Evolutionary conservation across 1,140 invertebrate genomes (phyloP).

Genomic region (Drosophila hydei): DNA sequence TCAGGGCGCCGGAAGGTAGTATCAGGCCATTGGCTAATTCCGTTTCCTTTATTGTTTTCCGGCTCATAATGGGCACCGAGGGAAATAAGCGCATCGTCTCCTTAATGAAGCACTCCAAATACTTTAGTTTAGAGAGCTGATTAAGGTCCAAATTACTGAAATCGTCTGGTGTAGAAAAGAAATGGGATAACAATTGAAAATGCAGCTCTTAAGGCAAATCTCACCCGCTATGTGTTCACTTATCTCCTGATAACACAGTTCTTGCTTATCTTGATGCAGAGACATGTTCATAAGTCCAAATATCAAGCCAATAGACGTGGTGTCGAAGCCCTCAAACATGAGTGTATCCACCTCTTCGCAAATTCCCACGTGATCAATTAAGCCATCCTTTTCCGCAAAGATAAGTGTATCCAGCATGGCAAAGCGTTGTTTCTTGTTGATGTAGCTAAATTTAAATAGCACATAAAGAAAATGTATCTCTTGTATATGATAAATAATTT

Average conservation of each 20-base stretch:
- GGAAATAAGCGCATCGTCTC: slow-evolving; percentile 87
- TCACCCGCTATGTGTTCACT: slow-evolving; percentile 54
- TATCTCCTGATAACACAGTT: slow-evolving; percentile 85
- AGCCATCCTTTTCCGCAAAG: slow-evolving; percentile 85
- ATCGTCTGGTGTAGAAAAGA: slow-evolving; percentile 41
- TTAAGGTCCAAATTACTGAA: slow-evolving; percentile 83
- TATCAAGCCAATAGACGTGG: slow-evolving; percentile 86
- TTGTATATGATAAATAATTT: too few species aligned
- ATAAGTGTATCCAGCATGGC: slow-evolving; percentile 93
- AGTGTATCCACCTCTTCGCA: slow-evolving; percentile 93
- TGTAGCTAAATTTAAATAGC: slow-evolving; percentile 34
- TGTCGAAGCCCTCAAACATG: slow-evolving; percentile 92
- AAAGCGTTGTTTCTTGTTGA: slow-evolving; percentile 85
- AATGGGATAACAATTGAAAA: too few species aligned
- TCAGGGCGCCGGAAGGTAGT: slow-evolving; percentile 84
- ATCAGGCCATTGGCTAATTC: slow-evolving; percentile 74
- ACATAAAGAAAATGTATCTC: too few species aligned
- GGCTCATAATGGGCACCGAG: slow-evolving; percentile 87
- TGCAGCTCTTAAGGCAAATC: slow-evolving; percentile 79
- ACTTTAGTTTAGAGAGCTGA: slow-evolving; percentile 86
- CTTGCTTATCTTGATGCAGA: slow-evolving; percentile 87
- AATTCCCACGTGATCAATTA: slow-evolving; percentile 88
- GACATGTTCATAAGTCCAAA: slow-evolving; percentile 87
- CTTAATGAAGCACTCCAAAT: slow-evolving; percentile 88
- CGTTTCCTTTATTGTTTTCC: slow-evolving; percentile 85